Evolutionary conservation across 2,113 vertebrate genomes (phyloP).

Genomic region (Pseudois nayaur): DNA sequence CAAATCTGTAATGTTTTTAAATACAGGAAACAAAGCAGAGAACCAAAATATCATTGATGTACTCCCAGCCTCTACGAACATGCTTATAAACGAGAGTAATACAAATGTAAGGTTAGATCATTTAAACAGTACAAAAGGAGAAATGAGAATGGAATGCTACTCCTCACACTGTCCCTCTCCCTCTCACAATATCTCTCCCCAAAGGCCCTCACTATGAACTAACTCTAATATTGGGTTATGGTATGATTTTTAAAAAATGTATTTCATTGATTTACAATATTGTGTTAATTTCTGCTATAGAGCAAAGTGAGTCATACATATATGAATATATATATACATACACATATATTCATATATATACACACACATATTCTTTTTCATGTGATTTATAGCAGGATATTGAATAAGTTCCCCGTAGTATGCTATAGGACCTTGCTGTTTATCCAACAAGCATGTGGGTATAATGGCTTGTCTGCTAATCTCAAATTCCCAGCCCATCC

Average conservation of each 20-base stretch:
- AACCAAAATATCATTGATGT: background rate
- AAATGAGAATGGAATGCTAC: background rate
- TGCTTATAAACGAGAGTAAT: background rate
- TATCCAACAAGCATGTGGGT: too few species aligned
- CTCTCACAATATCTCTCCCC: background rate
- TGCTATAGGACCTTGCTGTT: background rate
- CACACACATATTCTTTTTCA: background rate
- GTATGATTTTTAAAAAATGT: accelerated
- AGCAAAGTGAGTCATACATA: background rate
- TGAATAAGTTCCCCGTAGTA: background rate
- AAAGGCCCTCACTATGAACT: background rate
- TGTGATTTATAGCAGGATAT: background rate
- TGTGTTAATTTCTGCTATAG: background rate
- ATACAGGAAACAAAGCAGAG: background rate
- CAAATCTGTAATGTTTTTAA: background rate
- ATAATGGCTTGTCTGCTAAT: background rate
- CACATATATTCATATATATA: background rate
- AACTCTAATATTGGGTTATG: background rate
- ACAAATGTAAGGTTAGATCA: background rate
- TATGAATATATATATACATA: background rate
- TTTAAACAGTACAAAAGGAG: background rate
- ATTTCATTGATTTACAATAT: background rate
- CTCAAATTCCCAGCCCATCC: background rate
- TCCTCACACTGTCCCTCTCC: background rate
- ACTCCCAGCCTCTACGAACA: background rate